Base-by-base conservation (phyloP, 2,797 vertebrate genomes). In the Rhabdophis nuchalis region DNA sequence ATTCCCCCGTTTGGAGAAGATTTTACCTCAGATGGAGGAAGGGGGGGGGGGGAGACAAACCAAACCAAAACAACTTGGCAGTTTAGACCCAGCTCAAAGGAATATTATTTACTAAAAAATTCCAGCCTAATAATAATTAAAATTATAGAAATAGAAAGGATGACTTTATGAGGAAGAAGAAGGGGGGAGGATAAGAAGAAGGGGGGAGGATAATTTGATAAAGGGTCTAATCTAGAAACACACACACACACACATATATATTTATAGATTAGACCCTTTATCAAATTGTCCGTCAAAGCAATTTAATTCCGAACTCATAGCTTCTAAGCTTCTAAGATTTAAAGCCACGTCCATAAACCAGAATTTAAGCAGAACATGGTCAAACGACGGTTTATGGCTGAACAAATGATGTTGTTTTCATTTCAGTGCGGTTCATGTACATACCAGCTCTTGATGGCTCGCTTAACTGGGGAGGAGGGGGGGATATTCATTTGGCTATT, bases 21-120 rank as follows among this genome's bases (percentile, higher is more conserved):
- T 95, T 87, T 95, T 94, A 96, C 95, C 95, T 94, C 91, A 94
- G 94, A 94, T 94, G 94, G 90, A 91, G 87, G 60, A 89, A 88
- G 36, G 25, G 16, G 50, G 32, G 56, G 23, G 7, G 14, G 20
- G 36, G 32, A n/a, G n/a, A n/a, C 53, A 11, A 32, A 32, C 5
- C 16, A 32, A 56, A 56, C 20, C 18, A 13, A 57, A 56, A 82
- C 20, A 25, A 25, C 72, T 89, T 93, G 87, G 58, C 89, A 61
- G 85, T 95, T 95, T 64, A 95, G 85, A 89, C 72, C 20, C 9
- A 46, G 72, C 36, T 82, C 2, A 57, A 85, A 85, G 88, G 32
- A 23, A 77, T 52, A 87, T 87, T 89, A 50, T 32, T 29, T 4
- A 25, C 29, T 12, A 53, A 32, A 50, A 50, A 86, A 29, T 41